Evolutionary conservation across 2,113 vertebrate species (phyloP), one percentile per base, ranked within the genome.

Genomic region (Salvelinus namaycush): DNA sequence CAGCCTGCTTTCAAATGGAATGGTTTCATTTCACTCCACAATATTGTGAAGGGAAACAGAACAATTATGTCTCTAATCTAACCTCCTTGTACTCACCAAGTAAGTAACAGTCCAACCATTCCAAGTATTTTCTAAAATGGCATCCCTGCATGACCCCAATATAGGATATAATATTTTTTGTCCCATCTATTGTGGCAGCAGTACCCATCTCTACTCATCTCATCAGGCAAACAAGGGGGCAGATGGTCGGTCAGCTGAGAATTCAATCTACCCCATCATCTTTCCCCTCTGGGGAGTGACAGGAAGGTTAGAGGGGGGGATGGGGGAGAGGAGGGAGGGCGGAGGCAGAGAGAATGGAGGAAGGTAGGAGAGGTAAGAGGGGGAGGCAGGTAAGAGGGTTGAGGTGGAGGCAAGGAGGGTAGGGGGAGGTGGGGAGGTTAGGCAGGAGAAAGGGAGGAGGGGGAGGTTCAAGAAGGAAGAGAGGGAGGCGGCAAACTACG

Each of bases 201-300:
- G 39, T 44, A 44, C 39, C 39, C 39, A 44, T 44, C 39, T 44
- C 2, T 44, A 44, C 39, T 44, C 39, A 44, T 44, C 39, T 44
- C 39, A 44, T 44, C 39, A 44, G 9, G 39, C 39, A 12, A 44
- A 44, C 39, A 44, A 44, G 39, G 34, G 70, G 82, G 66, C 90
- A 88, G 79, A 83, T 86, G 83, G 78, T 54, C 8, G 74, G 80
- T 77, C 84, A 79, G 79, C 81, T 75, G 77, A 79, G 74, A 69
- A 48, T 76, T 73, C 80, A 75, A 80, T 76, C 66, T 57, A 88
- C 76, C 79, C 44, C 78, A 83, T 88, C 78, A 76, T 81, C 67
- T 73, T 49, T 64, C 14, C 69, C 88, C 78, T 80, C 13, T 1
- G 84, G 84, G 89, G 86, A 88, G 84, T 82, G 71, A 72, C n/a